Evolutionary conservation across 2,888 invertebrate genomes (phyloP).

Genomic region (Agriotes lineatus): DNA sequence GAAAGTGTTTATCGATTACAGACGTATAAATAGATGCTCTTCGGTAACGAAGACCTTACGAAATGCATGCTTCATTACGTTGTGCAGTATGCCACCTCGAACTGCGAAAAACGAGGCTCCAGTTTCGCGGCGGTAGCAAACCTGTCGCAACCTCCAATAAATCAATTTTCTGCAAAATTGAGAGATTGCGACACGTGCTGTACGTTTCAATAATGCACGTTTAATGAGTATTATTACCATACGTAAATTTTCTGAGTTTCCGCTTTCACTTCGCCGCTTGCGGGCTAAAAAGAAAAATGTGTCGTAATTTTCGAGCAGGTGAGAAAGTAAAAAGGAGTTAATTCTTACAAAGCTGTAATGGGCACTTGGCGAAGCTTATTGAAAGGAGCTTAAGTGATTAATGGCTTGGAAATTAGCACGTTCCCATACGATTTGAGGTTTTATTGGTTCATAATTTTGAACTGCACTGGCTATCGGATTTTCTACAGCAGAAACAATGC

Average conservation of each 20-base stretch:
- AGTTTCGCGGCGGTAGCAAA: too few relatives aligned
- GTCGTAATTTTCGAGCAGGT: neutral
- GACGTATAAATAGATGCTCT: slow-evolving; percentile 22
- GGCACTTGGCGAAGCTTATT: too few relatives aligned
- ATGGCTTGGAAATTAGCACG: too few relatives aligned
- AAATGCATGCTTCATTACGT: neutral
- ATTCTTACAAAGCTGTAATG: too few relatives aligned
- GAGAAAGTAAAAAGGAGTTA: neutral
- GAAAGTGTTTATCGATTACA: slow-evolving; percentile 28
- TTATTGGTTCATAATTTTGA: too few relatives aligned
- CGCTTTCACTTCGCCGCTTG: neutral
- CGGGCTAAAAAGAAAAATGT: too few relatives aligned
- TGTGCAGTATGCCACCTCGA: neutral
- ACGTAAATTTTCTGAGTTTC: neutral
- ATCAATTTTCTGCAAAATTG: neutral
- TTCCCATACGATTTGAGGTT: too few relatives aligned
- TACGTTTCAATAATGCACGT: neutral
- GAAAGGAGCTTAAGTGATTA: too few relatives aligned
- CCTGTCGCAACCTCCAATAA: neutral
- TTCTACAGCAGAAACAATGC: too few relatives aligned
- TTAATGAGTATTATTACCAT: neutral
- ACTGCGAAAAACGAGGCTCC: neutral
- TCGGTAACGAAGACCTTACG: slow-evolving; percentile 3
- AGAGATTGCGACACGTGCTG: neutral
- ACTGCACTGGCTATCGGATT: too few relatives aligned